Conservation (phyloP, 2,797 vertebrate species). For the Peromyscus eremicus region DNA sequence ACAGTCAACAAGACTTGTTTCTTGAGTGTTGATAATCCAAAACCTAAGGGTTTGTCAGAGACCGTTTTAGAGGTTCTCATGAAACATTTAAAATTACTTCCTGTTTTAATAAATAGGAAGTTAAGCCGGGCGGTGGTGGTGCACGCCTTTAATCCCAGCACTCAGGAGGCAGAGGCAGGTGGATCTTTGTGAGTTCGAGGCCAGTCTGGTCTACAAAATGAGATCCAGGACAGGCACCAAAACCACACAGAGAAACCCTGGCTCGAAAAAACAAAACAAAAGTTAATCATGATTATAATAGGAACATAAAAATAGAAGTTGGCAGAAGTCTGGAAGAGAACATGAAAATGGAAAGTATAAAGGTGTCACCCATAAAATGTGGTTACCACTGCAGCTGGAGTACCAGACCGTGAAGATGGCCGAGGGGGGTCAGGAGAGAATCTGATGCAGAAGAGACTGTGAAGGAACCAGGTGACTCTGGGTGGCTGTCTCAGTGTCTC, state of each 20-base stretch:
- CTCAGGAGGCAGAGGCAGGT: no score
- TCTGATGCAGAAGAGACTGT: not conserved
- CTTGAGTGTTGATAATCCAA: slow-evolving; percentile 8
- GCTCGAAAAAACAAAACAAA: not conserved
- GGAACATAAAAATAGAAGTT: not conserved
- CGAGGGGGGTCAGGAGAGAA: not conserved
- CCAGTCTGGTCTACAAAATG: no score
- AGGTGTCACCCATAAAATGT: not conserved
- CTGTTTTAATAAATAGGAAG: not conserved
- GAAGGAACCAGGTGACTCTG: not conserved
- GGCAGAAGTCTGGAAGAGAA: not conserved
- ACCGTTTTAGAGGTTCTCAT: not conserved
- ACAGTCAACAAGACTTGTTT: slow-evolving; percentile 3
- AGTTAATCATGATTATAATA: slow-evolving; percentile 11
- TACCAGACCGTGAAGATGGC: not conserved
- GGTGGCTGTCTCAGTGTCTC: not conserved
- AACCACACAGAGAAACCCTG: no score
- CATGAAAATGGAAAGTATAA: not conserved
- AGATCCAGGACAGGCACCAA: no score
- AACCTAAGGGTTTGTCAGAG: not conserved
- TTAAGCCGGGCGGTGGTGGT: not conserved
- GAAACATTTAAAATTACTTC: slow-evolving; percentile 41
- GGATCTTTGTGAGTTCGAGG: no score
- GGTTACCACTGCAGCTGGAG: not conserved
- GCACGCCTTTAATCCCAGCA: no score